phyloP scores from a whole-genome alignment of 2,113 vertebrate species.

The Tragelaphus scriptus region DNA sequence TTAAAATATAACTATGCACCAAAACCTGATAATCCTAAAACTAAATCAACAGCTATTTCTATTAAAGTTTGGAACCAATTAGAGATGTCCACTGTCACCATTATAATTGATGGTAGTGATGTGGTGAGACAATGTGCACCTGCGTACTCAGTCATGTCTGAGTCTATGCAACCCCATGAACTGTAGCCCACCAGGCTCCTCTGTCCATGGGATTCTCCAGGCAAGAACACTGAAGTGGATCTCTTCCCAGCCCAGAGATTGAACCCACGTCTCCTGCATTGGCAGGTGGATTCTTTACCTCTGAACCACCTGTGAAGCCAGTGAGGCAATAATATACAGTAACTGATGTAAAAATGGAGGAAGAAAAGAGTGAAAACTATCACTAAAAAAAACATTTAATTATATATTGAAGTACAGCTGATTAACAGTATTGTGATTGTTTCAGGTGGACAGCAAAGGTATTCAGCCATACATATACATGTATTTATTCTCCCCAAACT shows the following conservation, averaged over 20 bases:
- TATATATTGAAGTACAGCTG: background rate
- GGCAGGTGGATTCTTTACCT: background rate
- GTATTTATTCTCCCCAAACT: background rate
- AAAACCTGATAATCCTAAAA: background rate
- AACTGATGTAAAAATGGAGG: background rate
- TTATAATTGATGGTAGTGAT: background rate
- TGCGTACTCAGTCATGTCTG: fast-evolving
- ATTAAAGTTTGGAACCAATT: background rate
- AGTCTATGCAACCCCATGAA: background rate
- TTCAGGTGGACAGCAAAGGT: background rate
- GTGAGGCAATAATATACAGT: background rate
- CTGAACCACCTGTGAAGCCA: background rate
- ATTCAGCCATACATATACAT: background rate
- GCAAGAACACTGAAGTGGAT: background rate
- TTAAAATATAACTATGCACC: background rate
- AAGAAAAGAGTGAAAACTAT: background rate
- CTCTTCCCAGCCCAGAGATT: background rate
- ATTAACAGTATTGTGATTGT: background rate
- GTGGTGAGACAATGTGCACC: background rate
- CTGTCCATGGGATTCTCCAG: background rate
- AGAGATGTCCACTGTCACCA: background rate
- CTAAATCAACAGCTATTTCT: background rate
- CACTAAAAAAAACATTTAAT: background rate
- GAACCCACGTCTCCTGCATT: background rate
- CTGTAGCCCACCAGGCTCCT: background rate